phyloP scores from a whole-genome alignment of 23 tunicate genomes.

The Phallusia fumigata region DNA sequence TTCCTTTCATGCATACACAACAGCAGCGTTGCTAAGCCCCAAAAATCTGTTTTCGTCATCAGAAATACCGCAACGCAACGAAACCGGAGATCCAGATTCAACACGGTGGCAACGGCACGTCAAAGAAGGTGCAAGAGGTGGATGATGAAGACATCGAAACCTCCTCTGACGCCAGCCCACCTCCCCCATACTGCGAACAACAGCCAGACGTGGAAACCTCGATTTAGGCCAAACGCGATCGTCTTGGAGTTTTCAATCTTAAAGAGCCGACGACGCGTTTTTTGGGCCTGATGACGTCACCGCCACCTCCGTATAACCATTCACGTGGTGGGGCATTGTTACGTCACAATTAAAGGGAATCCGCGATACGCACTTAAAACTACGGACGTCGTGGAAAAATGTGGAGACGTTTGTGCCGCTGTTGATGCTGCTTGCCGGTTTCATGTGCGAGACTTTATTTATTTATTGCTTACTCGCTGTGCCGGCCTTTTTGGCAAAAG shows the following conservation, averaged over 20 bases:
- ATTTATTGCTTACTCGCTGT: too few relatives aligned
- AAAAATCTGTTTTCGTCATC: background rate
- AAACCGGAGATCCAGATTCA: background rate
- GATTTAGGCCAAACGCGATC: background rate
- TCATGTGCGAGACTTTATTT: too few relatives aligned
- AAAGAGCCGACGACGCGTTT: background rate
- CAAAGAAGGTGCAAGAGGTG: background rate
- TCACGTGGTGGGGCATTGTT: too few relatives aligned
- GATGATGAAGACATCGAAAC: constrained; percentile 29
- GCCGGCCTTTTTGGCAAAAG: too few relatives aligned
- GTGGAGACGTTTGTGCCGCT: too few relatives aligned
- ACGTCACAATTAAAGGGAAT: too few relatives aligned
- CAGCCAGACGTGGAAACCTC: constrained; percentile 18
- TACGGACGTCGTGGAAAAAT: too few relatives aligned
- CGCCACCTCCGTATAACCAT: background rate
- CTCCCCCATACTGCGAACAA: constrained; percentile 22
- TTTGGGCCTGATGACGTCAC: constrained; percentile 2
- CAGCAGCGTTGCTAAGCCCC: too few relatives aligned
- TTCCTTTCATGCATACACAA: too few relatives aligned
- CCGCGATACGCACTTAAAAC: too few relatives aligned
- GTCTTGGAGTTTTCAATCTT: constrained; percentile 1
- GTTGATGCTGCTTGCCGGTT: too few relatives aligned
- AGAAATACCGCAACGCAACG: constrained; percentile 25
- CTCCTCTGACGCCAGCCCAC: constrained; percentile 28
- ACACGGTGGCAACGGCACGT: background rate